These are phyloP conservation scores for Cotesia typhae DNA, from an alignment of 1,140 invertebrate genomes.

Conservation along the genomic window DNA sequence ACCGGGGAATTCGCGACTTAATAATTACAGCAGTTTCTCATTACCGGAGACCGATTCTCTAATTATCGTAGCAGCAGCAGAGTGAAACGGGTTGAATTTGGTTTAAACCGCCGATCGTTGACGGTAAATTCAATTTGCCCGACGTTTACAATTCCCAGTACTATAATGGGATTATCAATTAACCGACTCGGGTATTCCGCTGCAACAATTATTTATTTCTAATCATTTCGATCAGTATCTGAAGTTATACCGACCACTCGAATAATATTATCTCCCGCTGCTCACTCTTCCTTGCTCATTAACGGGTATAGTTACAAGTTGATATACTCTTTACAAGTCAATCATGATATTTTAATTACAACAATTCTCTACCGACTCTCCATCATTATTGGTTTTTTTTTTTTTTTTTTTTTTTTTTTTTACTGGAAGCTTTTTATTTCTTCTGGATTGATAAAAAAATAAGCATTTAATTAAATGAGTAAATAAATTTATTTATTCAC, in stretches of 20 bases:
- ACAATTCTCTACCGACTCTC: too few relatives aligned
- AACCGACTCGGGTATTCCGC: conserved; percentile 36
- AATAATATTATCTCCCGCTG: too few relatives aligned
- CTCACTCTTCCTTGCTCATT: too few relatives aligned
- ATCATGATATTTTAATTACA: too few relatives aligned
- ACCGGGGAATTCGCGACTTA: not conserved
- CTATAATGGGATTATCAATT: conserved; percentile 48
- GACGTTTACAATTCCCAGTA: conserved; percentile 44
- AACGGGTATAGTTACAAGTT: too few relatives aligned
- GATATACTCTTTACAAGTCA: not conserved
- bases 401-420: too few relatives aligned
- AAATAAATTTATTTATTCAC: too few relatives aligned
- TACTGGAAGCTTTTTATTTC: too few relatives aligned
- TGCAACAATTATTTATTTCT: conserved; percentile 39
- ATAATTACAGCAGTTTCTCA: conserved; percentile 25
- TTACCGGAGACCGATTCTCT: conserved; percentile 33
- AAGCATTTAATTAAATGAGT: too few relatives aligned
- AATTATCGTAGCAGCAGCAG: conserved; percentile 35
- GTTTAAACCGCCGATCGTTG: conserved; percentile 40
- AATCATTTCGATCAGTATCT: conserved; percentile 26
- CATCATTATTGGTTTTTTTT: too few relatives aligned
- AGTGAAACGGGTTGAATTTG: conserved; percentile 42
- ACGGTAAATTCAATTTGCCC: conserved; percentile 45
- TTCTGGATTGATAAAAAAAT: too few relatives aligned
- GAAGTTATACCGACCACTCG: conserved; percentile 8